Base-by-base conservation (phyloP, 2,888 invertebrate species). In the Caenorhabditis imperialis region DNA sequence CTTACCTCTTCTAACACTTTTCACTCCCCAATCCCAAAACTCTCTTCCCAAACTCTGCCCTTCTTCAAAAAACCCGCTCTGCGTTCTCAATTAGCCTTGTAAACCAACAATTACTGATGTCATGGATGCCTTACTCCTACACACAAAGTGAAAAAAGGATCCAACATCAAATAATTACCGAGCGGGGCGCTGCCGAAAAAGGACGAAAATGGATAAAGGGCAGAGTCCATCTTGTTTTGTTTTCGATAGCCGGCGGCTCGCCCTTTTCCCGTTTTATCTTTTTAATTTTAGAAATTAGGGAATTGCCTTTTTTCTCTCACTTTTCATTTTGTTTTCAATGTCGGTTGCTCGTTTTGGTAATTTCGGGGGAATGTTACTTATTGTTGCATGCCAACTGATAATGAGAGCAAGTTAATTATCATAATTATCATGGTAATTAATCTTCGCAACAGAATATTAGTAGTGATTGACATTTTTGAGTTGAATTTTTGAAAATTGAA, bases 101-200 rank as follows among this genome's bases (percentile, higher is more conserved):
- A n/a, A n/a, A n/a, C n/a, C n/a, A n/a, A 7, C 25, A 3, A 22
- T 27, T 27, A 12, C 35, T 50, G 50, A 50, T 50, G 50, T 50
- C 50, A 50, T 23, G 14, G 3, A 7, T n/a, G 5, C 25, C 3
- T 27, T n/a, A n/a, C 27, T 16, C n/a, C 27, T 4, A 16, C 45
- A 4, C 4, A 47, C 27, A 25, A 7, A 5, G n/a, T n/a, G 14
- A n/a, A 7, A 27, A 63, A 57, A 16, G 44, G 35, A 67, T 51
- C 67, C 67, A 67, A 67, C 44, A 67, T 67, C 67, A 51, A 67
- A 55, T 50, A 67, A 67, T 67, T 67, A 67, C 42, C 54, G 47
- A 16, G 8, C 37, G 20, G 47, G 38, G 37, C 25, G n/a, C 23
- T 58, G 47, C 35, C 38, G 47, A 30, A 30, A 30, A 30, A 30